phyloP scores from a whole-genome alignment of 2,797 vertebrate species.

The Acropternis orthonyx region DNA sequence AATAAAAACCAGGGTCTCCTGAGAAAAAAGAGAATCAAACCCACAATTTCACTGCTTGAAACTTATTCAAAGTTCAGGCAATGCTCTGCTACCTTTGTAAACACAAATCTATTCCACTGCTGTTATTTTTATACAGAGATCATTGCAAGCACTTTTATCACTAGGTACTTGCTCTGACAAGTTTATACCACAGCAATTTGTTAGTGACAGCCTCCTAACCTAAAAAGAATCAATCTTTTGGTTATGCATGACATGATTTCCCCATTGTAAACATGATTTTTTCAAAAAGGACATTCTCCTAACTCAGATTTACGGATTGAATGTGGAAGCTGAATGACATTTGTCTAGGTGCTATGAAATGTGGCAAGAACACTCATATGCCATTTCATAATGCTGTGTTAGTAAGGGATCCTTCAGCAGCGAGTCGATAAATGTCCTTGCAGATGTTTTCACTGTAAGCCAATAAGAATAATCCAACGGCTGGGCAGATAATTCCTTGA shows the following conservation, averaged over 20 bases:
- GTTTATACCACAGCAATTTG: not conserved
- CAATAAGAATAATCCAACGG: constrained; percentile 2
- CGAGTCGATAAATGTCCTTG: not conserved
- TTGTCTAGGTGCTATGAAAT: not conserved
- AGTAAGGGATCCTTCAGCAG: not conserved
- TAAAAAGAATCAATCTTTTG: not conserved
- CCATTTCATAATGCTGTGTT: not conserved
- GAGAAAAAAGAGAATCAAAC: not conserved
- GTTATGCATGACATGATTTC: not conserved
- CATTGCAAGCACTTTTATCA: not conserved
- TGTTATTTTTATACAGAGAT: not conserved
- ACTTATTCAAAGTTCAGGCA: not conserved
- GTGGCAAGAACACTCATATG: not conserved
- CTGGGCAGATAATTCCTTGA: not conserved
- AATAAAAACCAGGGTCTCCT: not conserved
- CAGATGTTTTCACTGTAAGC: not conserved
- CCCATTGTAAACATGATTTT: not conserved
- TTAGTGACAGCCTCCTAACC: not conserved
- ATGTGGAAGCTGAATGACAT: constrained; percentile 5
- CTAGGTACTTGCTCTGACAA: not conserved
- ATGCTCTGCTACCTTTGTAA: not conserved
- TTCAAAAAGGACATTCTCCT: not conserved
- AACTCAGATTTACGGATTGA: not conserved
- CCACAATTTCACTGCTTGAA: not conserved
- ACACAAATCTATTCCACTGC: not conserved